Evolutionary conservation across 2,888 invertebrate genomes (phyloP), one percentile per base, ranked within the genome.

Genomic region (Tineola bisselliella): DNA sequence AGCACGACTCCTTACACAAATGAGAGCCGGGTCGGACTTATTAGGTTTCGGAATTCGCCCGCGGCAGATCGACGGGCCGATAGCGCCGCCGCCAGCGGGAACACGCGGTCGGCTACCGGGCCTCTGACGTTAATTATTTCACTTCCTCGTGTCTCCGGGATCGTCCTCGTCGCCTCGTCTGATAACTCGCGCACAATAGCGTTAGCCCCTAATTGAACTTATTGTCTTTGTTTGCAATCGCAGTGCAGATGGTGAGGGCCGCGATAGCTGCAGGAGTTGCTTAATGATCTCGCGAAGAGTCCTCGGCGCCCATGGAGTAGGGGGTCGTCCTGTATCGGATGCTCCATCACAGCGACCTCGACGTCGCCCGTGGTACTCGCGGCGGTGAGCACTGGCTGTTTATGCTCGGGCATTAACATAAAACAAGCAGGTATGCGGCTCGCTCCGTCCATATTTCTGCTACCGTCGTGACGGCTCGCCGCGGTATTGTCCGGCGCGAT

Each of bases 401-500:
- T 77, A 76, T 75, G 75, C 74, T 69, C 69, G 67, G 68, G 74
- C 81, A 87, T 87, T 86, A 81, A 83, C 86, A 87, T 87, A 87
- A 84, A 87, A 84, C 84, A 84, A 79, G 82, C 70, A 70, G 75
- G 77, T 75, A 72, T 71, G 79, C 76, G 72, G 71, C 60, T 25
- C 48, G 59, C 59, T 48, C 71, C 76, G 77, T 83, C 84, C 84
- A 86, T 86, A 86, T 84, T 84, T 82, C 80, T 79, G 81, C 77
- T 74, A 74, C 74, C 77, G 78, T 79, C 86, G 84, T 84, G 84
- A 84, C 81, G 84, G 65, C 64, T 73, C 73, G 73, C 71, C 71
- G 73, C 81, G 81, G 81, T 81, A 83, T 83, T 84, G 84, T 84
- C 81, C 81, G 75, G 44, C 72, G 75, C 79, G 86, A 87, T 87